A percentile compares a stretch with the other conserved stretches of the same genome.
Evolutionary conservation across 2,113 vertebrate genomes (phyloP).

Genomic region (Phrynosoma blainvillii): DNA sequence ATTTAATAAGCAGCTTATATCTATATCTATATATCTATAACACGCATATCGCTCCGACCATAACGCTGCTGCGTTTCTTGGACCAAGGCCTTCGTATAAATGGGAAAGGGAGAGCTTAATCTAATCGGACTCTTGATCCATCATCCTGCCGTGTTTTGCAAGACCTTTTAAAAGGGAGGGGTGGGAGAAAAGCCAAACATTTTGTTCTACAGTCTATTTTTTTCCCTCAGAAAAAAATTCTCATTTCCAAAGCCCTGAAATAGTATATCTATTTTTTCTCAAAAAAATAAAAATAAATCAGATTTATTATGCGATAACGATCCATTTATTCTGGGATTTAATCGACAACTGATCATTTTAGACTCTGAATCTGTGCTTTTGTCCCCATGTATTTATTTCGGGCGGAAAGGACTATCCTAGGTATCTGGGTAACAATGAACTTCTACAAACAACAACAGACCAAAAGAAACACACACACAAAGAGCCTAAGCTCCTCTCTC

Average conservation of each 20-base stretch:
- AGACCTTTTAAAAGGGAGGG: background rate
- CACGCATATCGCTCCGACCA: background rate
- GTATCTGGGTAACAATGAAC: conserved; percentile 70
- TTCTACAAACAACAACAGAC: conserved; percentile 38
- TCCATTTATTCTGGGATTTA: background rate
- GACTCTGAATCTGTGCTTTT: conserved; percentile 9
- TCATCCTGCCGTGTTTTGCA: background rate
- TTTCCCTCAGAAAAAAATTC: too few species aligned
- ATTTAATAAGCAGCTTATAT: background rate
- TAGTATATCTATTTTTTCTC: background rate
- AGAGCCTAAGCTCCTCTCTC: conserved; percentile 42
- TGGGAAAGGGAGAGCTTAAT: background rate
- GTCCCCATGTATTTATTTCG: conserved; percentile 36
- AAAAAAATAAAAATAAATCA: background rate
- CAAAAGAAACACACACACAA: background rate
- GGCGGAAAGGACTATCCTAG: conserved; percentile 59
- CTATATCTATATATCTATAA: background rate
- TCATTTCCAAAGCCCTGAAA: too few species aligned
- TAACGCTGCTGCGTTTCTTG: background rate
- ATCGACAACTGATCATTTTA: background rate
- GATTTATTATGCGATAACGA: background rate
- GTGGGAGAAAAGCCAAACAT: background rate
- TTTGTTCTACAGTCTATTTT: background rate
- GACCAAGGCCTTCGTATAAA: conserved; percentile 43
- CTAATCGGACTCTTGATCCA: background rate